A percentile compares a stretch with the other conserved stretches of the same genome.
Evolutionary conservation across 2,888 invertebrate genomes (phyloP).

Genomic region (Blastobasis adustella): DNA sequence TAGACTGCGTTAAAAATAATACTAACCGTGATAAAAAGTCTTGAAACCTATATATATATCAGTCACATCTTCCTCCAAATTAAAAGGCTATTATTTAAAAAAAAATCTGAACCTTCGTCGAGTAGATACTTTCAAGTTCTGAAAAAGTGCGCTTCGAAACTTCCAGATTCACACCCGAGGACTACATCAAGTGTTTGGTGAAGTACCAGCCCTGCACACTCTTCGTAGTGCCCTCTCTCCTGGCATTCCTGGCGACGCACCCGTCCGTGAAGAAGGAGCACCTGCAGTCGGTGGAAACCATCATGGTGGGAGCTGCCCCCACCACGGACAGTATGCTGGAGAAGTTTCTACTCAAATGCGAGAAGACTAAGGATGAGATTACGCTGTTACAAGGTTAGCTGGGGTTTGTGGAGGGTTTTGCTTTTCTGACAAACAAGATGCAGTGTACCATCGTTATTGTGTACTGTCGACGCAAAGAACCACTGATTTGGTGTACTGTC

Average conservation of each 20-base stretch:
- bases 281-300: conserved; percentile 75
- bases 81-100: no score
- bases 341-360: conserved; percentile 77
- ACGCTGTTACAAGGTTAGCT: conserved; percentile 57
- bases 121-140: no score
- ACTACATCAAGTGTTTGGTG: conserved; percentile 78
- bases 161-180: conserved; percentile 80
- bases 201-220: conserved; percentile 77
- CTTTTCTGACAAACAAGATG: no score
- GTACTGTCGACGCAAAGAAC: no score
- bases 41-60: no score
- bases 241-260: conserved; percentile 83
- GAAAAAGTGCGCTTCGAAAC: background rate
- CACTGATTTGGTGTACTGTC: no score
- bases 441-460: no score
- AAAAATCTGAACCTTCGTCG: no score
- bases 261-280: conserved; percentile 80
- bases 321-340: conserved; percentile 77
- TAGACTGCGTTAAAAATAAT: no score
- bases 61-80: no score
- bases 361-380: conserved; percentile 64
- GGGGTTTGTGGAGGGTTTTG: background rate
- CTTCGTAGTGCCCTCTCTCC: conserved; percentile 85
- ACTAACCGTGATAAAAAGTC: no score
- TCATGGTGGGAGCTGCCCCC: conserved; percentile 85